Conservation (phyloP, 2,888 invertebrate genomes). For the Punctoribates punctum region DNA sequence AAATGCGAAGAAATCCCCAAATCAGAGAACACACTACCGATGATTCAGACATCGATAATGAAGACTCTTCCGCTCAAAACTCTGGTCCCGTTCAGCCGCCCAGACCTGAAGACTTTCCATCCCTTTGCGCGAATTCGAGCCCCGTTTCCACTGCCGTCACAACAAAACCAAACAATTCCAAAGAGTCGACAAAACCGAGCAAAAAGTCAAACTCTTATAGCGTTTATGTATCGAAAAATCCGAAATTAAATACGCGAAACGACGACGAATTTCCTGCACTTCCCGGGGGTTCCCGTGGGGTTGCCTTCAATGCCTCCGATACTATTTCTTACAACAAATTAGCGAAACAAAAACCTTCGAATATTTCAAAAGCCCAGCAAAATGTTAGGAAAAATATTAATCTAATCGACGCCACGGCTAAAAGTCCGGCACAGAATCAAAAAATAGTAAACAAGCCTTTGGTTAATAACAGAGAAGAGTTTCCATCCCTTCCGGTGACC, state of each 20-base stretch:
- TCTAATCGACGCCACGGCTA: not conserved
- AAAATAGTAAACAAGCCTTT: not conserved
- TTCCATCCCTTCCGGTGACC: slow-evolving; percentile 28
- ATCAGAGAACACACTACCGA: not conserved
- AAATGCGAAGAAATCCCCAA: not conserved
- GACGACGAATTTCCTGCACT: slow-evolving; percentile 41
- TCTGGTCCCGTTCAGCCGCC: not conserved
- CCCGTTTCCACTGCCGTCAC: not conserved
- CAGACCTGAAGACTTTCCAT: slow-evolving; percentile 40
- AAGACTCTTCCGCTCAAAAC: not conserved
- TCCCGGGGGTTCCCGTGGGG: not conserved
- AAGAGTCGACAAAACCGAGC: not conserved
- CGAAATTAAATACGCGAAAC: slow-evolving; percentile 12
- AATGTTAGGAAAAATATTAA: not conserved
- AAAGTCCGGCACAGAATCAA: not conserved
- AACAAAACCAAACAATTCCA: not conserved
- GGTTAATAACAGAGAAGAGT: slow-evolving; percentile 25
- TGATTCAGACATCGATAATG: not conserved
- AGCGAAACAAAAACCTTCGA: not conserved
- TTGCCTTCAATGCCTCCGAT: not conserved
- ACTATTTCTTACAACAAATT: not conserved
- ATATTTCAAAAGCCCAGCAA: not conserved
- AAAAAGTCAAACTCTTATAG: slow-evolving; percentile 21
- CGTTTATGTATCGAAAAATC: not conserved
- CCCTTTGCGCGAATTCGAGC: not conserved